These are phyloP conservation scores for Parauchenoglanis ngamensis DNA, from an alignment of 2,797 vertebrate genomes.

Conservation along the genomic window DNA sequence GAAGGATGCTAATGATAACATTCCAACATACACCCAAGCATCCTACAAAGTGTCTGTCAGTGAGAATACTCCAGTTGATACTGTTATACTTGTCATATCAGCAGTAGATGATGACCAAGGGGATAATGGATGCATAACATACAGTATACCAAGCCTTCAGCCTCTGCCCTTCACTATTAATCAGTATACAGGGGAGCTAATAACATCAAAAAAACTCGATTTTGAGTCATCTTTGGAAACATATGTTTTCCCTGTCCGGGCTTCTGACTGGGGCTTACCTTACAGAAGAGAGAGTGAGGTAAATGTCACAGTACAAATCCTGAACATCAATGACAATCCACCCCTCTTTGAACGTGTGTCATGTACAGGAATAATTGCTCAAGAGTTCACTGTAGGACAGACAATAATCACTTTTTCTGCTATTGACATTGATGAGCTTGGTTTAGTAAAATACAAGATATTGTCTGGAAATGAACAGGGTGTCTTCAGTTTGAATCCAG, in stretches of 20 bases:
- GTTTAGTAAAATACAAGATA: slow-evolving; percentile 86
- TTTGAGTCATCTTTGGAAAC: slow-evolving; percentile 90
- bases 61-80: slow-evolving; percentile 84
- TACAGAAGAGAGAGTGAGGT: slow-evolving; percentile 92
- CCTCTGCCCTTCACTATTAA: slow-evolving; percentile 86
- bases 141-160: slow-evolving; percentile 82
- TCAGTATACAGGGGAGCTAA: slow-evolving; percentile 84
- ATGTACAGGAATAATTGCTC: slow-evolving; percentile 87
- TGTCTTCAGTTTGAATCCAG: slow-evolving; percentile 85
- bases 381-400: slow-evolving; percentile 85
- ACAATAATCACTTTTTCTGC: slow-evolving; percentile 91
- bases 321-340: slow-evolving; percentile 93
- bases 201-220: slow-evolving; percentile 83
- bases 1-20: slow-evolving; percentile 86
- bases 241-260: slow-evolving; percentile 85
- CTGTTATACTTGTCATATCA: slow-evolving; percentile 80
- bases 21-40: slow-evolving; percentile 83
- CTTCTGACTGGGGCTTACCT: slow-evolving; percentile 93
- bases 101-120: slow-evolving; percentile 88
- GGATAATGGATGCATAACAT: slow-evolving; percentile 90
- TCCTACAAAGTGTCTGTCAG: slow-evolving; percentile 84
- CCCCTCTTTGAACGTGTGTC: slow-evolving; percentile 93
- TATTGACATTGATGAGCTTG: slow-evolving; percentile 92
- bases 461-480: slow-evolving; percentile 89
- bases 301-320: slow-evolving; percentile 85